Base-by-base conservation (phyloP, 2,888 invertebrate genomes). In the Nomada ferruginata region DNA sequence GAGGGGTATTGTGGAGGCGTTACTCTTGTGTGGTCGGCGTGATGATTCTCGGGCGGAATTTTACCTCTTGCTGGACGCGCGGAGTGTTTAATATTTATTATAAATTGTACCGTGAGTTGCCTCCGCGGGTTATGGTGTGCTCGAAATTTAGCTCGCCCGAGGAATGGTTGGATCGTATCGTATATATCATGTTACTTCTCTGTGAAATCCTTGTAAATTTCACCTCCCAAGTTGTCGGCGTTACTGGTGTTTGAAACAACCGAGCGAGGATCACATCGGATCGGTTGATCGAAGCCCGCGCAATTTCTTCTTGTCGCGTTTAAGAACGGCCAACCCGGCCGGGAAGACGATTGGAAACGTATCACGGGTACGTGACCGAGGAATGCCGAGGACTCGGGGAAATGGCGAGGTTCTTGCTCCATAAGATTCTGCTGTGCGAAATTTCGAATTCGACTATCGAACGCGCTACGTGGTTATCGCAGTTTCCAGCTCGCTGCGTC, bases 401-500 rank as follows among this genome's bases (percentile, higher is more conserved):
- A 85, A 83, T 75, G 66, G 36, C 18, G 20, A 2, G 36, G 36
- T 36, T 36, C 36, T 36, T 7, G 36, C 36, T 36, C 36, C 36
- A 7, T 36, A 36, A 20, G 23, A 29, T 1, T 15, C 20, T 13
- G 36, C 47, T 10, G 36, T 36, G 36, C 47, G 11, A 44, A 76
- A 85, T 87, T 87, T 85, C 79, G 76, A 85, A 89, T 89, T 91
- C 85, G 85, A 70, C 80, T 80, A 82, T 85, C 76, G 87, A 90
- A 84, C 85, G 79, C 52, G 87, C 79, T 84, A 89, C 90, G 89
- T 85, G 90, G 89, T 91, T 90, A 90, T 91, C 91, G 87, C 79
- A 42, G 78, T 83, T 90, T 89, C 86, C 91, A 86, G 85, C 61
- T 87, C 89, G 86, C 74, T 85, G 82, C 79, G 68, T 85, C 57